phyloP scores from a whole-genome alignment of 1,140 invertebrate genomes.

The Drosophila arawakana region DNA sequence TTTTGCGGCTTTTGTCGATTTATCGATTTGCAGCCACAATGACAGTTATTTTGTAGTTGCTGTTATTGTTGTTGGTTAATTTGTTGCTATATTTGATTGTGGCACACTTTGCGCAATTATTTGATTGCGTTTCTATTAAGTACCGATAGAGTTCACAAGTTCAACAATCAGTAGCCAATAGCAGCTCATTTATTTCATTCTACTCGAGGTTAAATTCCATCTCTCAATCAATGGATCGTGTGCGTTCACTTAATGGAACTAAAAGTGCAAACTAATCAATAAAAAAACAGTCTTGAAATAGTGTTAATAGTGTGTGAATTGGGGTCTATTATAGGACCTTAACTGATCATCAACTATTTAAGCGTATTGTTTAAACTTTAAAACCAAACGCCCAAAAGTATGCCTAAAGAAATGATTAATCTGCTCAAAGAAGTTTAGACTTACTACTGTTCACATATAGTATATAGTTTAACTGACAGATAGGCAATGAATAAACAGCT shows the following conservation, averaged over 20 bases:
- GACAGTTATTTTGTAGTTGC: constrained; percentile 43
- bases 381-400: too few relatives aligned
- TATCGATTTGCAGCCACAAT: constrained; percentile 62
- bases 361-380: neutral
- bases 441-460: neutral
- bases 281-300: constrained; percentile 1
- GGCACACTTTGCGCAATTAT: constrained; percentile 82
- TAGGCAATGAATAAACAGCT: neutral
- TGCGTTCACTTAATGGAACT: constrained; percentile 18
- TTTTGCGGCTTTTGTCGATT: constrained; percentile 39
- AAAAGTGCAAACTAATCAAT: constrained; percentile 30
- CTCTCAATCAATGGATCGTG: constrained; percentile 29
- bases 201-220: constrained; percentile 57
- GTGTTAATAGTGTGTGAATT: neutral
- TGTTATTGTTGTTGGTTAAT: constrained; percentile 70
- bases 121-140: constrained; percentile 82
- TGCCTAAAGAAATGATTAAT: too few relatives aligned
- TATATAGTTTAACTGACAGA: neutral
- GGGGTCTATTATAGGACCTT: neutral
- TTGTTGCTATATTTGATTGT: constrained; percentile 82
- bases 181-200: constrained; percentile 50
- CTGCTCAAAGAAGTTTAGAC: too few relatives aligned
- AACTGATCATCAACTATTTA: neutral
- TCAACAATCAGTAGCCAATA: constrained; percentile 79
- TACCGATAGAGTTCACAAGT: constrained; percentile 76